Conservation (phyloP, 2,797 vertebrate genomes). For the Hydrocynus forskahlii region DNA sequence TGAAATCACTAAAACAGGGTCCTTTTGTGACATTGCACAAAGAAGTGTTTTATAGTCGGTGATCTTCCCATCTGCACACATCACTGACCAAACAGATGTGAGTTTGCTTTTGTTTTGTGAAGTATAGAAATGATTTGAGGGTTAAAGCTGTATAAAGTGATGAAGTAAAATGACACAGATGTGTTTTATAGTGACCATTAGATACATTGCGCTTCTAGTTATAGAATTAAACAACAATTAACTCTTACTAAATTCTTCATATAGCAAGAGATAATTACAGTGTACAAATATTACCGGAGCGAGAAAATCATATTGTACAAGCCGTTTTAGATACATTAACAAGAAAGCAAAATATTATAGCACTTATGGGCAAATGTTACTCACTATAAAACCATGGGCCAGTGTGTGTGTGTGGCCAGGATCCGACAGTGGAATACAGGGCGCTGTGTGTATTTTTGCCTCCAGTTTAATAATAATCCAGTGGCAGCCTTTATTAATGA, state of each 20-base stretch:
- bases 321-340: constrained; percentile 31
- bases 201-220: neutral
- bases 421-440: constrained; percentile 33
- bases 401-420: constrained; percentile 8
- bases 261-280: neutral
- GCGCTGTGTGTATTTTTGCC: constrained; percentile 27
- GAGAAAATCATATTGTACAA: neutral
- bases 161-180: neutral
- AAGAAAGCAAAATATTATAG: constrained; percentile 45
- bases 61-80: neutral
- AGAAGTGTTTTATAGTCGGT: neutral
- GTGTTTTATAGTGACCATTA: neutral
- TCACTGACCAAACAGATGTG: neutral
- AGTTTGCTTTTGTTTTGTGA: neutral
- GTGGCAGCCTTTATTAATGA: constrained; percentile 43
- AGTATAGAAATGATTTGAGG: neutral
- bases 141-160: neutral
- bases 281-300: neutral
- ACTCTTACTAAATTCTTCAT: too few species aligned
- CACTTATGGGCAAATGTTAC: constrained; percentile 42
- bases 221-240: neutral
- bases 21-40: neutral
- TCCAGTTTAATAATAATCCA: constrained; percentile 50
- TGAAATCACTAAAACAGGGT: neutral
- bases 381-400: constrained; percentile 38